Base-by-base conservation (phyloP, 2,888 invertebrate genomes). In the Bedellia somnulentella region DNA sequence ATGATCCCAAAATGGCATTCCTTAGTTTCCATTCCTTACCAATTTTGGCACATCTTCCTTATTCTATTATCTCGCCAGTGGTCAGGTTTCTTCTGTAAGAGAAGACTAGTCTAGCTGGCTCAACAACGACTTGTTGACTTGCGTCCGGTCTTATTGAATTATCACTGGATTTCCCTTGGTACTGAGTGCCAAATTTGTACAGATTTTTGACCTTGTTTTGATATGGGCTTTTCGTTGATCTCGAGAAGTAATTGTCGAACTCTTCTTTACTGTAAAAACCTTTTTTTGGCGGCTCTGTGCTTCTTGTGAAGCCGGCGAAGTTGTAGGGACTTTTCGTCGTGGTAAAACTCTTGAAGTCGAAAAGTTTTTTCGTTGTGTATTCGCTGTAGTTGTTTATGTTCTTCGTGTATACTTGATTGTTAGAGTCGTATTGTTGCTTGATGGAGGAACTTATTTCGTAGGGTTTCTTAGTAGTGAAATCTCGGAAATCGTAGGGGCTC, bases 401-500 rank as follows among this genome's bases (percentile, higher is more conserved):
- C n/a, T n/a, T n/a, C n/a, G n/a, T n/a, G n/a, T n/a, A n/a, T n/a
- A n/a, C n/a, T n/a, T n/a, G n/a, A n/a, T n/a, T n/a, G n/a, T n/a
- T n/a, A n/a, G n/a, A n/a, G n/a, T n/a, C n/a, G n/a, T n/a, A n/a
- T n/a, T n/a, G n/a, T n/a, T n/a, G n/a, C n/a, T n/a, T n/a, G n/a
- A n/a, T n/a, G n/a, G n/a, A n/a, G n/a, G n/a, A n/a, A n/a, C n/a
- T n/a, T n/a, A n/a, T n/a, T n/a, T n/a, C n/a, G n/a, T n/a, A n/a
- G n/a, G n/a, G n/a, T n/a, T n/a, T n/a, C n/a, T n/a, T n/a, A 43
- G 68, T 76, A 0, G 53, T 49, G 37, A 62, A 76, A 27, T 75
- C 71, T 46, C 73, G 62, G 45, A 77, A 77, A 38, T 73, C 68
- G 52, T 80, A 81, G 2, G 81, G 80, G 46, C 70, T 80, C 53